Conservation (phyloP, 2,113 vertebrate genomes). For the Phaetusa simplex region DNA sequence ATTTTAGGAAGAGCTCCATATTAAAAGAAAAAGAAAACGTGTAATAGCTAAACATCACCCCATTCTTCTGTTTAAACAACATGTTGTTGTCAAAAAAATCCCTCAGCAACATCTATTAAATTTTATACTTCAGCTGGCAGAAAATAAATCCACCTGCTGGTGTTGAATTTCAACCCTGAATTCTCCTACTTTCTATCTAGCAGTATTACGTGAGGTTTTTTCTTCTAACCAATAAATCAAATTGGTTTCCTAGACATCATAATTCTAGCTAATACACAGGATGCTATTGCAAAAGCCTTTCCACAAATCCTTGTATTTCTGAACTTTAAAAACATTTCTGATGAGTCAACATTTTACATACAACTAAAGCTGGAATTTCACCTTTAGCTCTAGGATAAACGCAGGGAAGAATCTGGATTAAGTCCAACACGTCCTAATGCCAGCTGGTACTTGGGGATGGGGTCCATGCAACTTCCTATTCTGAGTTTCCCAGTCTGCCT, state of each 20-base stretch:
- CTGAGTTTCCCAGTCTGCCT: neutral
- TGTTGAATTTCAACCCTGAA: neutral
- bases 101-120: neutral
- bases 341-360: neutral
- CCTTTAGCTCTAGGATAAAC: neutral
- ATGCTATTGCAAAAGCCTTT: neutral
- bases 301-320: neutral
- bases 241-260: neutral
- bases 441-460: accelerated
- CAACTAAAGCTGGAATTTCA: neutral
- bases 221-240: neutral
- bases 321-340: neutral
- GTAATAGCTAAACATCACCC: neutral
- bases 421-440: neutral
- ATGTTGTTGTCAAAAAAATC: neutral
- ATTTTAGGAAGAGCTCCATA: neutral
- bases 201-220: neutral
- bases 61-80: neutral
- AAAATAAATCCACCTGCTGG: neutral
- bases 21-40: neutral
- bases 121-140: neutral
- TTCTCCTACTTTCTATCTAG: neutral
- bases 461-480: neutral
- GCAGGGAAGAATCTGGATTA: neutral
- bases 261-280: neutral